These are phyloP conservation scores for Manis crassicaudata DNA, from an alignment of 2,797 vertebrate genomes.

Conservation along the genomic window DNA sequence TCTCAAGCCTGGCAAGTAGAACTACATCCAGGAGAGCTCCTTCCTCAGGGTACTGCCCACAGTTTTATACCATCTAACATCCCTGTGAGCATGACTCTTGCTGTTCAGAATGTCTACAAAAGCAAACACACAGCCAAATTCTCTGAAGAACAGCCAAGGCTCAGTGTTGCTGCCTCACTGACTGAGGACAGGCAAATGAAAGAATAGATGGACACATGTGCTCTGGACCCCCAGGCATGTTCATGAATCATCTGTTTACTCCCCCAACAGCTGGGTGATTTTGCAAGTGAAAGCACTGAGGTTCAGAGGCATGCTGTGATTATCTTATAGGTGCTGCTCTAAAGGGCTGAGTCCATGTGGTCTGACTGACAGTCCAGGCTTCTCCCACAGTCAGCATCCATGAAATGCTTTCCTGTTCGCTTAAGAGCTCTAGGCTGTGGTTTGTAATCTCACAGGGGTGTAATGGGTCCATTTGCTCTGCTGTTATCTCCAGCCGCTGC, in stretches of 20 bases:
- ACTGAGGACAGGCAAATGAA: background rate
- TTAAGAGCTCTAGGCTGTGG: background rate
- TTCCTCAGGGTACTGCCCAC: background rate
- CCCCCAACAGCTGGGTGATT: background rate
- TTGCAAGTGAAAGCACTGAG: background rate
- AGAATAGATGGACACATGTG: background rate
- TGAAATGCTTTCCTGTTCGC: background rate
- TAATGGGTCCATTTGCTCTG: background rate
- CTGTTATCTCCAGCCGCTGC: background rate
- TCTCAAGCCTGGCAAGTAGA: background rate
- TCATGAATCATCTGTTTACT: background rate
- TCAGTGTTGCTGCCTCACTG: background rate
- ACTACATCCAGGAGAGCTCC: background rate
- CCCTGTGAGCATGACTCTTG: background rate
- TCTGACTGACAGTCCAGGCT: background rate
- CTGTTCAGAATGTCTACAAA: background rate
- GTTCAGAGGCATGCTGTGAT: background rate
- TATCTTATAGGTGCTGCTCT: background rate
- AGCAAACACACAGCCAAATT: background rate
- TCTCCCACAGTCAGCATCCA: background rate
- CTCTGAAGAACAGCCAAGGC: background rate
- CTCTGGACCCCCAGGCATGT: background rate
- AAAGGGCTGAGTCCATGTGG: rapidly evolving
- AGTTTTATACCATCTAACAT: background rate
- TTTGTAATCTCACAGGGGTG: background rate